Conservation (phyloP, 2,797 vertebrate species). For the Pseudomugil tenellus region DNA sequence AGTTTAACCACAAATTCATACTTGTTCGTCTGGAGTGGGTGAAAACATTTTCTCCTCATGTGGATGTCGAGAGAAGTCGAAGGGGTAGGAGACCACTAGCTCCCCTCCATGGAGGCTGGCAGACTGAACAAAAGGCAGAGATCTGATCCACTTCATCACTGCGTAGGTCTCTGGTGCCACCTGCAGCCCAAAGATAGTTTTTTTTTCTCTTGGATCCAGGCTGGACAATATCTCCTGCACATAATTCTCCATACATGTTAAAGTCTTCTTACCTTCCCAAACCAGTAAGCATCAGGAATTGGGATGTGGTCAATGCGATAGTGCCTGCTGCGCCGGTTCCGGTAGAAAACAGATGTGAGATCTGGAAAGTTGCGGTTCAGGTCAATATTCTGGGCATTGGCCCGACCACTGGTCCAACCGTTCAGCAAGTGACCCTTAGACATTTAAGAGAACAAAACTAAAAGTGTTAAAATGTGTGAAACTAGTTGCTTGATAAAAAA, state of each 20-base stretch:
- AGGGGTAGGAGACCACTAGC: conserved; percentile 95
- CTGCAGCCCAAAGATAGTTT: conserved; percentile 71
- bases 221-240: not conserved
- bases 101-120: conserved; percentile 97
- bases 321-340: conserved; percentile 82
- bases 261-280: conserved; percentile 87
- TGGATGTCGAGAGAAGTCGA: conserved; percentile 91
- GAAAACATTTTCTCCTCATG: conserved; percentile 92
- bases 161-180: conserved; percentile 96
- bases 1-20: conserved; percentile 46
- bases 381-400: conserved; percentile 93
- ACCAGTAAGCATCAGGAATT: conserved; percentile 94
- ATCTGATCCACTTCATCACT: conserved; percentile 94
- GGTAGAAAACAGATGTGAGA: conserved; percentile 91
- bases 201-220: not conserved
- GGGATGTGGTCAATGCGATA: conserved; percentile 90
- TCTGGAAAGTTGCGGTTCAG: conserved; percentile 98
- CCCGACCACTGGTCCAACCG: conserved; percentile 91
- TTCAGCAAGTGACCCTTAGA: conserved; percentile 92
- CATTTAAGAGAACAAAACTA: conserved; percentile 37
- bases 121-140: conserved; percentile 91
- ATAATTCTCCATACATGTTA: not conserved
- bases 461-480: conserved; percentile 5
- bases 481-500: not conserved
- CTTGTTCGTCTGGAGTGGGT: conserved; percentile 95